These are phyloP conservation scores for Metopolophium dirhodum DNA, from an alignment of 1,140 invertebrate genomes.

Conservation along the genomic window DNA sequence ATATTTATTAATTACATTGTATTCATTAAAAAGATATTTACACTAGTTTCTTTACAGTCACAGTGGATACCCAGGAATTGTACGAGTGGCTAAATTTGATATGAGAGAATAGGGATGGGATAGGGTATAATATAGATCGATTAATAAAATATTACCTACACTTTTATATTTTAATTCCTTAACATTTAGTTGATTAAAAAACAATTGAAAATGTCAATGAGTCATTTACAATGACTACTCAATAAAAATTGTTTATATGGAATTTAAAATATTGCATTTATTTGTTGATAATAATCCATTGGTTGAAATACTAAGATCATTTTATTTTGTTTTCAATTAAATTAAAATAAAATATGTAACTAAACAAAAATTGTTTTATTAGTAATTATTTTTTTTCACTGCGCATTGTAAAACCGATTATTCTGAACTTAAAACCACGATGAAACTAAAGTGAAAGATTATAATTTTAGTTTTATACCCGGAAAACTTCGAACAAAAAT, in stretches of 20 bases:
- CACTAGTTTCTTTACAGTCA: no score
- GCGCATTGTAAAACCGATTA: not conserved
- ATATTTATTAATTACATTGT: no score
- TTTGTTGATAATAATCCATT: not conserved
- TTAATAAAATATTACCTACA: not conserved
- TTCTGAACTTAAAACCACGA: not conserved
- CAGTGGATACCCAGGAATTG: no score
- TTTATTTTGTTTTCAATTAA: not conserved
- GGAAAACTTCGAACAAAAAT: not conserved
- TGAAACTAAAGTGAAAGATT: not conserved
- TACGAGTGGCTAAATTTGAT: no score
- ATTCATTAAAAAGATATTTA: no score
- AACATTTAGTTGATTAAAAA: not conserved
- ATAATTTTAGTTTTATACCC: not conserved
- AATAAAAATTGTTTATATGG: not conserved
- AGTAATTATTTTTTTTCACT: not conserved
- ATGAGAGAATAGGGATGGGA: no score
- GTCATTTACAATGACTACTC: not conserved
- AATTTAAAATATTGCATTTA: not conserved
- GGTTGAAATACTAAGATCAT: not conserved
- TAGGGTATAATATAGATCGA: not conserved
- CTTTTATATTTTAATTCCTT: not conserved
- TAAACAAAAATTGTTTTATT: not conserved
- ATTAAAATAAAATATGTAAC: not conserved
- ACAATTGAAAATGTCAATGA: not conserved